These are phyloP conservation scores for Coptotermes formosanus DNA, from an alignment of 1,140 invertebrate genomes.

Conservation along the genomic window DNA sequence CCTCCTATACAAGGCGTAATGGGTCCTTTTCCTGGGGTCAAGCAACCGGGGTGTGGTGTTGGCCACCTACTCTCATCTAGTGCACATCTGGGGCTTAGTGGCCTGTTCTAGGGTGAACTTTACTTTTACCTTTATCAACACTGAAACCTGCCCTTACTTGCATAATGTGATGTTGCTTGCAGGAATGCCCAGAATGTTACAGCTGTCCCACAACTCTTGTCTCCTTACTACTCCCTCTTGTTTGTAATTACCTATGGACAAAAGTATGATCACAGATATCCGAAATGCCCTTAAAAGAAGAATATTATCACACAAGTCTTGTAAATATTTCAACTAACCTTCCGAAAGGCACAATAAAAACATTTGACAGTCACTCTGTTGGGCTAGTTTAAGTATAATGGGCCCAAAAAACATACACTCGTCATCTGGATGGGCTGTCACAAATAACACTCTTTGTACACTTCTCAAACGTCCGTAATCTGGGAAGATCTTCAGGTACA, in stretches of 20 bases:
- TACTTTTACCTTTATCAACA: no score
- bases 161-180: slow-evolving; percentile 69
- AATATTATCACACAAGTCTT: no score
- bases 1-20: no score
- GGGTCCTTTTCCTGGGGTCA: no score
- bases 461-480: slow-evolving; percentile 21
- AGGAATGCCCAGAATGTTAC: slow-evolving; percentile 72
- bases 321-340: slow-evolving; percentile 53
- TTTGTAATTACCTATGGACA: slow-evolving; percentile 66
- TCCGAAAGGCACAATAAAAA: slow-evolving; percentile 84
- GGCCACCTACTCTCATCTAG: no score
- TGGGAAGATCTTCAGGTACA: slow-evolving; percentile 27
- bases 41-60: no score
- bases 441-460: slow-evolving; percentile 64
- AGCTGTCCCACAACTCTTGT: slow-evolving; percentile 76
- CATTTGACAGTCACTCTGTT: slow-evolving; percentile 61
- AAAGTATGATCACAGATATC: slow-evolving; percentile 35
- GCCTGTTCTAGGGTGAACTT: no score
- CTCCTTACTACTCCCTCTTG: slow-evolving; percentile 66
- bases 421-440: slow-evolving; percentile 94
- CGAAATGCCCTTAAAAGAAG: neutral
- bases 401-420: slow-evolving; percentile 99
- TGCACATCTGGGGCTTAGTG: no score
- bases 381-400: slow-evolving; percentile 70
- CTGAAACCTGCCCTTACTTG: slow-evolving; percentile 38